Percentiles rank a stretch among this genome's conserved stretches.
Evolutionary conservation across 2,888 invertebrate species (phyloP).

Genomic region (Dolichomitus sp.): DNA sequence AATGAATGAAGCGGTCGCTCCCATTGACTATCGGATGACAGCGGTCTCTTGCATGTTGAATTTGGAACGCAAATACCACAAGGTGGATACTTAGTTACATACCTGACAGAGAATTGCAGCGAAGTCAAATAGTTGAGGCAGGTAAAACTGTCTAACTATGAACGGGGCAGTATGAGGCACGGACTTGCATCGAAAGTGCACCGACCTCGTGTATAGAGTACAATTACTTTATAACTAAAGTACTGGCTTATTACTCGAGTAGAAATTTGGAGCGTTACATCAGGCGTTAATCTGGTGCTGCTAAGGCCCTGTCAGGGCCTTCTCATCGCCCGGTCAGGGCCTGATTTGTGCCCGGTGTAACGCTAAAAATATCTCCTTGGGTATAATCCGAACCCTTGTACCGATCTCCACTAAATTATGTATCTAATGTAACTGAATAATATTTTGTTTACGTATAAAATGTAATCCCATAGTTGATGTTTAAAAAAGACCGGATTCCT

Average conservation of each 20-base stretch:
- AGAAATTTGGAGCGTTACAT: too few species aligned
- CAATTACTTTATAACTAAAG: not conserved
- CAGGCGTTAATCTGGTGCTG: too few species aligned
- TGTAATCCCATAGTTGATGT: too few species aligned
- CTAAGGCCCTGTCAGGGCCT: too few species aligned
- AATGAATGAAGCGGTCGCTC: conserved; percentile 52
- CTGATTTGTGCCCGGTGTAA: too few species aligned
- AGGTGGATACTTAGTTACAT: conserved; percentile 21
- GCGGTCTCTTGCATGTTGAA: conserved; percentile 39
- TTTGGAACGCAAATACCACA: conserved; percentile 42
- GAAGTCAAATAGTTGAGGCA: not conserved
- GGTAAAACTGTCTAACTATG: not conserved
- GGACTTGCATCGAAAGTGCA: not conserved
- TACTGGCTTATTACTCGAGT: too few species aligned
- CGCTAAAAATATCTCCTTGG: too few species aligned
- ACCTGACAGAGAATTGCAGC: conserved; percentile 14
- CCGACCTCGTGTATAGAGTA: not conserved
- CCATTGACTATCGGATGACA: conserved; percentile 60
- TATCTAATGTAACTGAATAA: too few species aligned
- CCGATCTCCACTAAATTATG: too few species aligned
- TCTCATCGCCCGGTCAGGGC: too few species aligned
- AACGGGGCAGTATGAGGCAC: not conserved
- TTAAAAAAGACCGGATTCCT: not conserved
- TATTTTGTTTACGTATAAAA: too few species aligned
- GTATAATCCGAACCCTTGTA: too few species aligned